Percentiles rank a stretch among this genome's conserved stretches.
These are phyloP conservation scores for Caenorhabditis brenneri DNA, from an alignment of 1,140 invertebrate species.

Conservation along the genomic window DNA sequence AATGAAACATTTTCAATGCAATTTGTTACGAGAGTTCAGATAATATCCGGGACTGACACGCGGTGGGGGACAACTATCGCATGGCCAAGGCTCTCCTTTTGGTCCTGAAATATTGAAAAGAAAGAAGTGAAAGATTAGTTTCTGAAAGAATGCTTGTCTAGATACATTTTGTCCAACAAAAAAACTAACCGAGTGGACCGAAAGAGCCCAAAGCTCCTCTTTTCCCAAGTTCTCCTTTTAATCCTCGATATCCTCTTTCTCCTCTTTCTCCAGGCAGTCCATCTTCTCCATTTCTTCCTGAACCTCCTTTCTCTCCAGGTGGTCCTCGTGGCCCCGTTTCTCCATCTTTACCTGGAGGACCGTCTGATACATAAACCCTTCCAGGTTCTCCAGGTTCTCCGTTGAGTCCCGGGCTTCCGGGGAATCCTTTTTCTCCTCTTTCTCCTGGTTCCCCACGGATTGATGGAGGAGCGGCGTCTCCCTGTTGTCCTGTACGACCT, in stretches of 20 bases:
- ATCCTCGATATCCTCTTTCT: constrained; percentile 40
- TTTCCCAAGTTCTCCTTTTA: constrained; percentile 29
- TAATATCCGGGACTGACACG: constrained; percentile 34
- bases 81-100: constrained; percentile 42
- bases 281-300: constrained; percentile 41
- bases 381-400: constrained; percentile 44
- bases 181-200: neutral
- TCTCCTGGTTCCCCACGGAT: constrained; percentile 38
- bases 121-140: too few species aligned
- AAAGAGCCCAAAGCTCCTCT: constrained; percentile 31
- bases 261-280: constrained; percentile 36
- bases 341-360: constrained; percentile 46
- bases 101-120: neutral
- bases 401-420: neutral
- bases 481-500: constrained; percentile 10
- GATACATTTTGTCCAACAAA: too few species aligned
- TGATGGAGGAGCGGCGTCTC: constrained; percentile 33
- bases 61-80: constrained; percentile 40
- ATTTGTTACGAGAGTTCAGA: neutral
- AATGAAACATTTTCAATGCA: neutral
- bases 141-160: too few species aligned
- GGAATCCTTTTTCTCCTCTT: constrained; percentile 36
- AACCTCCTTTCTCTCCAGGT: constrained; percentile 40
- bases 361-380: constrained; percentile 31
- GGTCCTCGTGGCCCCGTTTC: constrained; percentile 37